These are phyloP conservation scores for Aselliscus stoliczkanus DNA, from an alignment of 2,797 vertebrate genomes.

Conservation along the genomic window DNA sequence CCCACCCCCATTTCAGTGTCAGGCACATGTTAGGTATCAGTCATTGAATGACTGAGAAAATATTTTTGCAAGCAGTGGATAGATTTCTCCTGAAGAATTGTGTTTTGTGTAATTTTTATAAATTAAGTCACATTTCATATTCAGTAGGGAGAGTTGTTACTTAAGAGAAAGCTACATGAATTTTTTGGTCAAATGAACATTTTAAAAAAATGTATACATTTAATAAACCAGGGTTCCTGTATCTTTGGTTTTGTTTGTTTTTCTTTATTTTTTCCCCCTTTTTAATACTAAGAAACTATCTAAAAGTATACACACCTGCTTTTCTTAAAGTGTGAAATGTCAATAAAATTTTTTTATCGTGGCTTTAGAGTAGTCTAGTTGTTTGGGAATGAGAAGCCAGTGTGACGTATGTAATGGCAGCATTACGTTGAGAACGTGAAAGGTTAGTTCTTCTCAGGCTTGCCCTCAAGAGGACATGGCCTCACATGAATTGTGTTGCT, in stretches of 20 bases:
- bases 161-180: neutral
- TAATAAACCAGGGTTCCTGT: neutral
- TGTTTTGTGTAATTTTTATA: neutral
- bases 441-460: neutral
- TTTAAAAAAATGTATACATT: neutral
- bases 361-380: neutral
- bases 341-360: neutral
- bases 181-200: neutral
- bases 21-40: neutral
- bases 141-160: neutral
- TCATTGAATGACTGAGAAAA: neutral
- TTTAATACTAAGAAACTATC: neutral
- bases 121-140: neutral
- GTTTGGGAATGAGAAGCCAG: neutral
- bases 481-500: neutral
- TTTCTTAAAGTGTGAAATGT: constrained; percentile 1
- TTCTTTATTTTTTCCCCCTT: neutral
- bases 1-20: neutral
- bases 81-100: neutral
- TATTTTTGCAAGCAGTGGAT: neutral
- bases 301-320: neutral
- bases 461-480: neutral
- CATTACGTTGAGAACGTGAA: neutral
- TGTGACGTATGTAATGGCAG: neutral
- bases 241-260: neutral